Evolutionary conservation across 2,797 vertebrate species (phyloP).

Genomic region (Rhinogobio ventralis): DNA sequence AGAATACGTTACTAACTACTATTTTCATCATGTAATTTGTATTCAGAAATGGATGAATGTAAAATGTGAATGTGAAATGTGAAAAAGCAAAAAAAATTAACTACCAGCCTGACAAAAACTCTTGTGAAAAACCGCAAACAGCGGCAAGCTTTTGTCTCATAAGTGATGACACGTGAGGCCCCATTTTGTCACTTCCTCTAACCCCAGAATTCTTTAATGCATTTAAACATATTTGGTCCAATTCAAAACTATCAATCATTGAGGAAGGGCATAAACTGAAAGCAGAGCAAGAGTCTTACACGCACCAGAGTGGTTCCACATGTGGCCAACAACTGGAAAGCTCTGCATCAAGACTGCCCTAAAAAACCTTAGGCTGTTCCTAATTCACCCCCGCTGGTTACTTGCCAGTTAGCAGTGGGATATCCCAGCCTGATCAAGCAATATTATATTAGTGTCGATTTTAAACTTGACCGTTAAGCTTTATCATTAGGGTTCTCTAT

Average conservation of each 20-base stretch:
- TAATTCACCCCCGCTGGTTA: conserved; percentile 42
- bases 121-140: neutral
- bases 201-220: conserved; percentile 50
- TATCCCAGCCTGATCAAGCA: conserved; percentile 21
- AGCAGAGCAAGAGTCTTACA: conserved; percentile 51
- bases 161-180: conserved; percentile 30
- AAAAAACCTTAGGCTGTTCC: conserved; percentile 31
- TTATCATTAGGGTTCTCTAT: conserved; percentile 23
- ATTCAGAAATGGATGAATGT: no score
- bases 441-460: conserved; percentile 23
- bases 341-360: conserved; percentile 17
- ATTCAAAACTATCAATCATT: conserved; percentile 59
- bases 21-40: no score
- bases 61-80: no score
- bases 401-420: conserved; percentile 23
- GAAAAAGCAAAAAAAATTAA: no score
- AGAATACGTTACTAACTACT: neutral
- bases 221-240: conserved; percentile 58
- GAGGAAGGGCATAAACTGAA: conserved; percentile 56
- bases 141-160: conserved; percentile 1
- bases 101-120: neutral
- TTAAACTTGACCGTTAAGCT: conserved; percentile 47
- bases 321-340: conserved; percentile 40
- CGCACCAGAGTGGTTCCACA: conserved; percentile 55
- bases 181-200: conserved; percentile 53